Evolutionary conservation across 2,888 invertebrate genomes (phyloP).

Genomic region (Acheta domesticus): DNA sequence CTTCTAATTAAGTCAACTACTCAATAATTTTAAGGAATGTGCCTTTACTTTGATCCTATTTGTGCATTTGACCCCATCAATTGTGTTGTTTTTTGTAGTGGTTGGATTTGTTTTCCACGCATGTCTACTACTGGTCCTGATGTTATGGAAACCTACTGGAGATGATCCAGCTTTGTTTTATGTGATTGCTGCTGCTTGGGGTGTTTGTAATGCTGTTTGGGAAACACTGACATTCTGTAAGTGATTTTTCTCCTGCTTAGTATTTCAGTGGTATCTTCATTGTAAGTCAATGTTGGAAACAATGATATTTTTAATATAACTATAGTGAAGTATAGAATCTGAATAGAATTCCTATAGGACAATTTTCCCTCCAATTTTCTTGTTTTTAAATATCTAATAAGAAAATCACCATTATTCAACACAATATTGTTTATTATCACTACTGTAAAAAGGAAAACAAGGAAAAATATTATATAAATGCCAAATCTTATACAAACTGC

Average conservation of each 20-base stretch:
- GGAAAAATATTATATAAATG: no score
- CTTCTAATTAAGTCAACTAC: not conserved
- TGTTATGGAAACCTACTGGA: constrained; percentile 75
- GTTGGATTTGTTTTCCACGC: constrained; percentile 79
- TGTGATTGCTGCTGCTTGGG: constrained; percentile 82
- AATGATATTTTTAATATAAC: no score
- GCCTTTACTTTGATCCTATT: not conserved
- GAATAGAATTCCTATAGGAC: no score
- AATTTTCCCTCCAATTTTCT: no score
- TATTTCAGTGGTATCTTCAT: not conserved
- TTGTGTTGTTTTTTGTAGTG: constrained; percentile 48
- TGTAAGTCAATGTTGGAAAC: not conserved
- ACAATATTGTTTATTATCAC: no score
- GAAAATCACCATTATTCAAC: no score
- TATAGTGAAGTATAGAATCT: no score
- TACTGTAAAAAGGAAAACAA: no score
- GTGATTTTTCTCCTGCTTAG: constrained; percentile 43
- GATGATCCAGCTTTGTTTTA: constrained; percentile 79
- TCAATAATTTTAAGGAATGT: not conserved
- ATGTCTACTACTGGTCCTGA: constrained; percentile 69
- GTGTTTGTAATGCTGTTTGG: constrained; percentile 82
- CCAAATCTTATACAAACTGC: no score
- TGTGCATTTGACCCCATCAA: no score
- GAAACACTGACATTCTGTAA: constrained; percentile 59
- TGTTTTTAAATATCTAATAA: no score